Base-by-base conservation (phyloP, 1,140 invertebrate species). In the Drosophila santomea region DNA sequence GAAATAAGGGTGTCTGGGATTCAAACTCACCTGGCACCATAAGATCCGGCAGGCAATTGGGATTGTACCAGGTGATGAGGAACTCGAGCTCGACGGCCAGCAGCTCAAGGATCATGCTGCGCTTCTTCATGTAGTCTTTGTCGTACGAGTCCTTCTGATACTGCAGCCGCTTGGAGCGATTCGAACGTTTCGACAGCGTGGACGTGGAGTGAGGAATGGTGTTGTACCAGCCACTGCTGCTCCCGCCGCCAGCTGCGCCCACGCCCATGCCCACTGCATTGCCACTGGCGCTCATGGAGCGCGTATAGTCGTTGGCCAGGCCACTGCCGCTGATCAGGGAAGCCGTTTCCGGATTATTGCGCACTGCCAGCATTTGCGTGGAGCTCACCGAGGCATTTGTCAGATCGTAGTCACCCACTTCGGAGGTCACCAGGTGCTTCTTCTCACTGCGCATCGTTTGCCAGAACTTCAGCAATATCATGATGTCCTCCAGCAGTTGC, bases 391-490 rank as follows among this genome's bases (percentile, higher is more conserved):
- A 92, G 25, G 93, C 91, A 43, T 93, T 93, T 23, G 75, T 89
- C 64, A 93, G 93, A 10, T 92, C 92, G 54, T 92, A 92, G 28
- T 92, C 91, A 0, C 91, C 92, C 36, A 92, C 80, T 59, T 92
- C 92, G 1, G 91, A 91, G 15, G 91, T 95, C 93, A 97, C 96
- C 59, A 99, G 93, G 92, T 99, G 99, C 92, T 99, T 99, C 93
- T 98, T 99, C 91, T 99, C 99, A 6, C 97, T 97, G 92, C 98
- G 97, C 95, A 99, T 96, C 11, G 96, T 95, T 90, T 98, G 97
- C 98, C 98, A 99, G 92, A 99, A 99, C 73, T 96, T 96, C 23
- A 99, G 95, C n/a, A 99, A 91, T 3, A 96, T 96, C 23, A 95
- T 94, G 57, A 99, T 97, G 88, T 99, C 98, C 80, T 99, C 97